Evolutionary conservation across 1,140 invertebrate species (phyloP), one percentile per base, ranked within the genome.

Genomic region (Epicauta chinensis): DNA sequence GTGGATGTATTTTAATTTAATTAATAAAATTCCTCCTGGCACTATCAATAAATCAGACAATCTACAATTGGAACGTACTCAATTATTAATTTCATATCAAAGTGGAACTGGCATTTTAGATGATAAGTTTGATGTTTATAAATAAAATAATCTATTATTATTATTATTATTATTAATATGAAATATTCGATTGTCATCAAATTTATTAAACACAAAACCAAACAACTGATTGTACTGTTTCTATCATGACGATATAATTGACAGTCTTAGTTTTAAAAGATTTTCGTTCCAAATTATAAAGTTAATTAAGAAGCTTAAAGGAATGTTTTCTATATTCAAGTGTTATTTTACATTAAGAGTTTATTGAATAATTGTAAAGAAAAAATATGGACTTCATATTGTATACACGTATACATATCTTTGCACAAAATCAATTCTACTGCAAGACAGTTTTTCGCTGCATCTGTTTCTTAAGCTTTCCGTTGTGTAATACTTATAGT

Each of bases 91-190:
- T 30, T 30, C 36, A 38, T 49, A 39, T 49, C 46, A 47, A 15
- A 34, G 16, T 49, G 5, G 16, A 51, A 36, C 40, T 51, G 48
- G 48, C 48, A 51, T 51, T 51, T 51, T 51, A 23, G 38, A 51
- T 51, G 38, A 34, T 5, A 42, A 45, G 36, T 36, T 52, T 45
- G 50, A 52, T 45, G 42, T 52, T 47, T 23, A 23, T 23, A 23
- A 23, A 23, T 23, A 23, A 23, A 23, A 23, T 23, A 3, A 5
- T 7, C 7, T 5, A 23, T 23, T 23, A 23, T 23, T 23, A 23
- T 23, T 23, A 23, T 23, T 23, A 23, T 23, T 23, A 23, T 23
- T 23, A n/a, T n/a, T n/a, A n/a, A n/a, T n/a, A n/a, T n/a, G n/a
- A n/a, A n/a, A n/a, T n/a, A n/a, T 23, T 5, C 23, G 23, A 23